phyloP scores from a whole-genome alignment of 37 sponge, comb jelly and placozoan genomes.

The Geodia barretti region DNA sequence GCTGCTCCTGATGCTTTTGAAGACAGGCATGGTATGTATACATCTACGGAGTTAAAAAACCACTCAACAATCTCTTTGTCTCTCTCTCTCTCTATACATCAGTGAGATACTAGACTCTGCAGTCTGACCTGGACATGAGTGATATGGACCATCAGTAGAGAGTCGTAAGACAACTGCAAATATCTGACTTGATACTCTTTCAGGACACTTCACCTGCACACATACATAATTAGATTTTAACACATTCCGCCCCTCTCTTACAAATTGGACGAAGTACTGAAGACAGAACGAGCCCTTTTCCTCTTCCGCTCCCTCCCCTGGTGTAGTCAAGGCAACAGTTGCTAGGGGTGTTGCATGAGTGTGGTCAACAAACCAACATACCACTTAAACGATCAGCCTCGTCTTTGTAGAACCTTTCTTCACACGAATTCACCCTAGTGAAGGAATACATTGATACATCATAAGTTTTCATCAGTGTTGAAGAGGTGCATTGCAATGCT shows the following conservation, averaged over 20 bases:
- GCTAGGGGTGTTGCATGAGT: neutral
- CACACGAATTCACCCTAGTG: too few species aligned
- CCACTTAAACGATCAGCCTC: too few species aligned
- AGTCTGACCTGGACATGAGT: conserved; percentile 25
- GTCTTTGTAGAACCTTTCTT: too few species aligned
- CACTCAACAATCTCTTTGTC: neutral
- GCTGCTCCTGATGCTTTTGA: conserved; percentile 7
- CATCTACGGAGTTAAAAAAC: conserved; percentile 25
- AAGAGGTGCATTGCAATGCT: too few species aligned
- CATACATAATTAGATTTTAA: neutral
- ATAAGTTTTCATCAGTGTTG: too few species aligned
- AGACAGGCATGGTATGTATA: conserved; percentile 45
- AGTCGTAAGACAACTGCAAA: conserved; percentile 47
- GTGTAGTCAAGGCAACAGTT: neutral
- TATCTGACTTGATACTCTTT: conserved; percentile 24
- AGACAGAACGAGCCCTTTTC: neutral
- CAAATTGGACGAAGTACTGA: conserved; percentile 20
- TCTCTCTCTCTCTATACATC: neutral
- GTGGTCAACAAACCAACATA: neutral
- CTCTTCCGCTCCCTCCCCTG: neutral
- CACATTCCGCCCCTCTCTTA: conserved; percentile 1
- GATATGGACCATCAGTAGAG: conserved; percentile 34
- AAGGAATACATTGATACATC: too few species aligned
- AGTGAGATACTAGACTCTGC: neutral
- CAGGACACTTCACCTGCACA: conserved; percentile 19